phyloP scores from a whole-genome alignment of 2,797 vertebrate species.

The Loris lydekkerianus region DNA sequence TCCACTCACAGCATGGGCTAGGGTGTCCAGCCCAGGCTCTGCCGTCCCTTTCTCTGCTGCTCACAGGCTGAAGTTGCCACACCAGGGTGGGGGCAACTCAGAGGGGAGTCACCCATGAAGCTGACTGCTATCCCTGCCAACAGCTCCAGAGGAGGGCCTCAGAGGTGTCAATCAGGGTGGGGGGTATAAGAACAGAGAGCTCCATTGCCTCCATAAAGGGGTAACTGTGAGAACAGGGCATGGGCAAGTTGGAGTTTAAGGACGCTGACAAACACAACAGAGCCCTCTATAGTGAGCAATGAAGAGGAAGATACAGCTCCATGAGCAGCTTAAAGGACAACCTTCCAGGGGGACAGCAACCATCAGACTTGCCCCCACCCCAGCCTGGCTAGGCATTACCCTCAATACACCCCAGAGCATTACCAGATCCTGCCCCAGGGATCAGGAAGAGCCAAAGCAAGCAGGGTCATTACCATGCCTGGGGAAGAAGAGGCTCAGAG shows the following conservation, averaged over 20 bases:
- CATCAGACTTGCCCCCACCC: too few relatives aligned
- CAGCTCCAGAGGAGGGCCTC: background rate
- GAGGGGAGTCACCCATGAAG: too few relatives aligned
- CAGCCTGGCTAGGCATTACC: background rate
- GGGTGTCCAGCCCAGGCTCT: background rate
- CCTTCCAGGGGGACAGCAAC: background rate
- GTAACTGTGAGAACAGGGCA: background rate
- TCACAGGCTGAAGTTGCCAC: background rate
- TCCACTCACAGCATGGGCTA: too few relatives aligned
- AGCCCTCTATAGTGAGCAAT: accelerated
- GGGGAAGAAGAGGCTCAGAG: too few relatives aligned
- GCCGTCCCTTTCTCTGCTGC: background rate
- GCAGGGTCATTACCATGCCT: too few relatives aligned
- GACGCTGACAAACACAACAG: background rate
- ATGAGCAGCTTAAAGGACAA: too few relatives aligned
- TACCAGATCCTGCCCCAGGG: background rate
- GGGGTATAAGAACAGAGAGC: too few relatives aligned
- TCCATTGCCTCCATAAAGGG: background rate
- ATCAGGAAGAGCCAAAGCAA: background rate
- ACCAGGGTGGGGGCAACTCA: background rate
- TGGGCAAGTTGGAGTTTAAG: background rate
- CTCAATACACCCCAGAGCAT: too few relatives aligned
- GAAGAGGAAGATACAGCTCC: background rate
- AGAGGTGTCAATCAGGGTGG: too few relatives aligned
- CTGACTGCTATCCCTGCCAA: background rate